Evolutionary conservation across 2,113 vertebrate species (phyloP).

Genomic region (Martes martes): DNA sequence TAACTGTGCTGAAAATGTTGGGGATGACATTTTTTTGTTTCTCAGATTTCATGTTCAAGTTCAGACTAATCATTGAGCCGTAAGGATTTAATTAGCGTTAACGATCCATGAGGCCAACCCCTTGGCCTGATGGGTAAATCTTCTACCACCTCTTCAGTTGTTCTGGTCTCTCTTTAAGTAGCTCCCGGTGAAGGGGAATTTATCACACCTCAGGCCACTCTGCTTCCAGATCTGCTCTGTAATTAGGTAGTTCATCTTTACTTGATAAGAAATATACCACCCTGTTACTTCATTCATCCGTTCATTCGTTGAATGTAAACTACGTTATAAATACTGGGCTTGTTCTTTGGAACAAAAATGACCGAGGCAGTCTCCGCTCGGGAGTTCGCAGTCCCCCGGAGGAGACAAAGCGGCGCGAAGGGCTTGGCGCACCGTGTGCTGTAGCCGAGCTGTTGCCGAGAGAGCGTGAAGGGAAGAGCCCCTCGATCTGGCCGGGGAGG

Average conservation of each 20-base stretch:
- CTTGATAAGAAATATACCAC: not conserved
- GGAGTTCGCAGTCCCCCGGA: not conserved
- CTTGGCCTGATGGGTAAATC: not conserved
- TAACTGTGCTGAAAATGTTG: not conserved
- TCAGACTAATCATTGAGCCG: not conserved
- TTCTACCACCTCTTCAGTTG: not conserved
- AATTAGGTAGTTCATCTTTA: not conserved
- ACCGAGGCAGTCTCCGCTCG: not conserved
- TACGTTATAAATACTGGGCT: not conserved
- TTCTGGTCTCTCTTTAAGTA: slow-evolving; percentile 22
- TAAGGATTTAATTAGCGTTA: not conserved
- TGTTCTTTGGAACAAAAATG: not conserved
- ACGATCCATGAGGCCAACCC: not conserved
- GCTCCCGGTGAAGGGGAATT: not conserved
- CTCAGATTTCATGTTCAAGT: slow-evolving; percentile 17
- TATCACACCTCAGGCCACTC: not conserved
- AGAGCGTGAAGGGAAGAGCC: not conserved
- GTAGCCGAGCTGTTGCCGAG: not conserved
- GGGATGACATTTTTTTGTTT: slow-evolving; percentile 18
- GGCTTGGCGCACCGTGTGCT: not conserved
- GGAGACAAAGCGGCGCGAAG: not conserved
- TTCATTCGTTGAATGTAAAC: not conserved
- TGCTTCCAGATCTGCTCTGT: not conserved
- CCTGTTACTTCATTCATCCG: not conserved
- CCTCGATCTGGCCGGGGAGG: not conserved